These are phyloP conservation scores for Hymenochirus boettgeri DNA, from an alignment of 2,113 vertebrate species.

Conservation along the genomic window DNA sequence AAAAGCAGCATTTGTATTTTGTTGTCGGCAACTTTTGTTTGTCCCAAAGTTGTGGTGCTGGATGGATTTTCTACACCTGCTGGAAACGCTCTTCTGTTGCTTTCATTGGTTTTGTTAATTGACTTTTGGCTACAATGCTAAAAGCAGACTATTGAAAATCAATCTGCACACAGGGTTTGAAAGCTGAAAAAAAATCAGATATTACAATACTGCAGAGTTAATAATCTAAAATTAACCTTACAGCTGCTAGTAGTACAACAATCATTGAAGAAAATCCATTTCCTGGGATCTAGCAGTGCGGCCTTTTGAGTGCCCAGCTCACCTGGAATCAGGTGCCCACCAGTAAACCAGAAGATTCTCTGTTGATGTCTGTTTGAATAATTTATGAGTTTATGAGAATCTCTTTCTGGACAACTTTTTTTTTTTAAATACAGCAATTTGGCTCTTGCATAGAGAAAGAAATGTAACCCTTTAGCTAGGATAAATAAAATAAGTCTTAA, in stretches of 20 bases:
- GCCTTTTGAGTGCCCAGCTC: not conserved
- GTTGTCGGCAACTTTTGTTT: conserved; percentile 8
- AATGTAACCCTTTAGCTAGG: no score
- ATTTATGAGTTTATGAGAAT: conserved; percentile 12
- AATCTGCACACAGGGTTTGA: conserved; percentile 64
- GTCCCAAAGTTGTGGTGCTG: conserved; percentile 11
- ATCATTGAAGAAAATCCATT: conserved; percentile 64
- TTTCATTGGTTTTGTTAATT: conserved; percentile 48
- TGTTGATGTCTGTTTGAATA: conserved; percentile 4
- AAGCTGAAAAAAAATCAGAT: conserved; percentile 69
- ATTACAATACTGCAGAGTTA: conserved; percentile 68
- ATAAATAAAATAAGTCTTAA: no score
- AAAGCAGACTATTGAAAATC: conserved; percentile 68
- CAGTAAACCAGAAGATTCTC: not conserved
- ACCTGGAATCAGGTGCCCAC: conserved; percentile 17
- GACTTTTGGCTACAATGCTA: conserved; percentile 55
- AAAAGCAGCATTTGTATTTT: not conserved
- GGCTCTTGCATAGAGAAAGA: no score
- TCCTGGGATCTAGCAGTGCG: conserved; percentile 1
- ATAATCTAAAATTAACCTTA: conserved; percentile 76
- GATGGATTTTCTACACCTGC: conserved; percentile 26
- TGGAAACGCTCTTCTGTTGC: conserved; percentile 45
- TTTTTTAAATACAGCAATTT: no score
- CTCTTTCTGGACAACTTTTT: not conserved
- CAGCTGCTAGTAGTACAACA: conserved; percentile 59